These are phyloP conservation scores for Muraenolepis orangiensis DNA, from an alignment of 2,797 vertebrate species.

Conservation along the genomic window DNA sequence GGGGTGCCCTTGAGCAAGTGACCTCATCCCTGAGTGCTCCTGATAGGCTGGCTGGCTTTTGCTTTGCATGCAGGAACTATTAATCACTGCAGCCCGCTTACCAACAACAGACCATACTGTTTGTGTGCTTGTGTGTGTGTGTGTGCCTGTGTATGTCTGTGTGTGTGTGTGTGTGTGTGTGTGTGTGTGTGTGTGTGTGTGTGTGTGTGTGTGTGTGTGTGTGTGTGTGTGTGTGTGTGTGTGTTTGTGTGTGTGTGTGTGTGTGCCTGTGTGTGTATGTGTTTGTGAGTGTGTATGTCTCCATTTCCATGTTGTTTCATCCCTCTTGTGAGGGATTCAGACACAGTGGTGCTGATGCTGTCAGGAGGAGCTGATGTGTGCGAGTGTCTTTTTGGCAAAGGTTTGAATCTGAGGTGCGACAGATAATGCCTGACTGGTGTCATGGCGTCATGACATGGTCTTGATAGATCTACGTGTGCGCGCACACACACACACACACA, in stretches of 20 bases:
- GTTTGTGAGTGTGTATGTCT: slow-evolving; percentile 6
- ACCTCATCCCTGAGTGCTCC: neutral
- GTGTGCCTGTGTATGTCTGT: neutral
- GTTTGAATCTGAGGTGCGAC: slow-evolving; percentile 35
- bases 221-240: neutral
- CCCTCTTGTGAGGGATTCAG: too few species aligned
- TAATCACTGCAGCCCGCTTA: neutral
- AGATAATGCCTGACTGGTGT: slow-evolving; percentile 48
- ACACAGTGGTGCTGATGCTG: too few species aligned
- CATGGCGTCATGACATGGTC: slow-evolving; percentile 25
- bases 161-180: too few species aligned
- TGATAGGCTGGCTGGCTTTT: neutral
- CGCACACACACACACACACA: neutral
- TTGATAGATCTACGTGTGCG: slow-evolving; percentile 19
- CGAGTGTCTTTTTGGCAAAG: slow-evolving; percentile 26
- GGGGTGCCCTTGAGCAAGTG: neutral
- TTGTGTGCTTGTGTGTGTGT: too few species aligned
- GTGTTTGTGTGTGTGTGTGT: slow-evolving; percentile 11
- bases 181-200: neutral
- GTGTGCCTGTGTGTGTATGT: slow-evolving; percentile 15
- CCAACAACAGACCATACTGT: neutral
- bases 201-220: too few species aligned
- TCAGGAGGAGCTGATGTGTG: slow-evolving; percentile 6
- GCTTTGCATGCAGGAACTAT: neutral
- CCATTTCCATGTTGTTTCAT: too few species aligned